Base-by-base conservation (phyloP, 1,140 invertebrate species). In the Nasonia giraulti region DNA sequence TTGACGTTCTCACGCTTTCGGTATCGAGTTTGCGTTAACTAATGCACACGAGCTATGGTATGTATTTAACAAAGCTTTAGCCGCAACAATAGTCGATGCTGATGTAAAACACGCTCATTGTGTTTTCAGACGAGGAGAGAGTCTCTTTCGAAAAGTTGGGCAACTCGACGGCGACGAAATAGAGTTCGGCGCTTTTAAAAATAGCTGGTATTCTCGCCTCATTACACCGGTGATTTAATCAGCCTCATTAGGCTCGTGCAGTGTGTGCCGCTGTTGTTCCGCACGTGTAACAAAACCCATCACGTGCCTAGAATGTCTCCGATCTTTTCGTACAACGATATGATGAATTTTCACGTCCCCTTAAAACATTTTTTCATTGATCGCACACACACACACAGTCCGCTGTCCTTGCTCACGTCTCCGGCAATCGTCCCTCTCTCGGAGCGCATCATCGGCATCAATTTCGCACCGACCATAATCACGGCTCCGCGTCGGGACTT, bases 221-320 rank as follows among this genome's bases (percentile, higher is more conserved):
- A 62, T 78, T 78, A 78, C 50, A 78, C 55, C 47, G 5, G 27
- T 23, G 78, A 80, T 80, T 62, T 69, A 80, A 68, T 80, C 78
- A 80, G n/a, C n/a, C 50, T 80, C 78, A 80, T 80, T 80, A 80
- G 78, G n/a, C 44, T 50, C 47, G 2, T 14, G 17, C 17, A 3
- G 17, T 62, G n/a, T 55, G 12, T 55, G 14, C 50, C 12, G 47
- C 27, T 77, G 20, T 17, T 50, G 44, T 17, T 0, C 8, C 5
- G 2, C 14, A 12, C 69, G 23, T 33, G 31, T 71, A 71, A 23
- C 76, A 78, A 78, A 55, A 78, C 76, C 47, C 37, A 40, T 78
- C 23, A 78, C 44, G 76, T 40, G 47, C 44, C 76, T 10, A 37
- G 33, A 33, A 75, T 75, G 37, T 75, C 31, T 50, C 37, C 47